Evolutionary conservation across 2,113 vertebrate genomes (phyloP).

Genomic region (Coracopsis vasa): DNA sequence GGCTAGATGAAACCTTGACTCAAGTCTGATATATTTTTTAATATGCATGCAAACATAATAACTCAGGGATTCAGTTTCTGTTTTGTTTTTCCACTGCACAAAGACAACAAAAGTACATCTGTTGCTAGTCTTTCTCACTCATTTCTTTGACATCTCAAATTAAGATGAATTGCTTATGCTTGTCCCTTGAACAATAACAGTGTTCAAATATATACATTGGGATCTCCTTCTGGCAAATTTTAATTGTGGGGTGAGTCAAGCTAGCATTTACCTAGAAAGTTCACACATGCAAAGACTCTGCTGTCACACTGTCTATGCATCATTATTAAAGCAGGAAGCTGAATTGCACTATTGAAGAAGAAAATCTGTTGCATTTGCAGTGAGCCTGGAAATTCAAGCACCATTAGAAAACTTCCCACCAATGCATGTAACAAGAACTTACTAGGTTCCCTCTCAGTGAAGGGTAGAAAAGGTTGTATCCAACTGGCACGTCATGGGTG

Average conservation of each 20-base stretch:
- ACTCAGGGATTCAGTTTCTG: neutral
- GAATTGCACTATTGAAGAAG: neutral
- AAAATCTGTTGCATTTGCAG: neutral
- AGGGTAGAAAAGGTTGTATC: neutral
- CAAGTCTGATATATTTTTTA: neutral
- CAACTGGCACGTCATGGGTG: accelerated
- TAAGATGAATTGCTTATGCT: neutral
- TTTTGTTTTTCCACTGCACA: slow-evolving; percentile 21
- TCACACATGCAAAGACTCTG: neutral
- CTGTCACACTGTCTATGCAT: neutral
- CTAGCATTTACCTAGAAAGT: slow-evolving; percentile 24
- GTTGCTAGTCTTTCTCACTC: slow-evolving; percentile 10
- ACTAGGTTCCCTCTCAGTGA: neutral
- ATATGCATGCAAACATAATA: neutral
- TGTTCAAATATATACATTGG: neutral
- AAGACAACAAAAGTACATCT: slow-evolving; percentile 41
- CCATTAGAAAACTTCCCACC: neutral
- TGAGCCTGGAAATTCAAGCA: neutral
- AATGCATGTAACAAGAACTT: neutral
- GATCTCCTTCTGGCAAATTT: slow-evolving; percentile 18
- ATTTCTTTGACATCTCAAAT: slow-evolving; percentile 14
- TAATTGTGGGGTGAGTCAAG: slow-evolving; percentile 16
- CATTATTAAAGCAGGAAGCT: neutral
- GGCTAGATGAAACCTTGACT: neutral
- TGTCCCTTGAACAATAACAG: neutral